Evolutionary conservation across 2,797 vertebrate species (phyloP).

Genomic region (Dendrocincla tyrannina): DNA sequence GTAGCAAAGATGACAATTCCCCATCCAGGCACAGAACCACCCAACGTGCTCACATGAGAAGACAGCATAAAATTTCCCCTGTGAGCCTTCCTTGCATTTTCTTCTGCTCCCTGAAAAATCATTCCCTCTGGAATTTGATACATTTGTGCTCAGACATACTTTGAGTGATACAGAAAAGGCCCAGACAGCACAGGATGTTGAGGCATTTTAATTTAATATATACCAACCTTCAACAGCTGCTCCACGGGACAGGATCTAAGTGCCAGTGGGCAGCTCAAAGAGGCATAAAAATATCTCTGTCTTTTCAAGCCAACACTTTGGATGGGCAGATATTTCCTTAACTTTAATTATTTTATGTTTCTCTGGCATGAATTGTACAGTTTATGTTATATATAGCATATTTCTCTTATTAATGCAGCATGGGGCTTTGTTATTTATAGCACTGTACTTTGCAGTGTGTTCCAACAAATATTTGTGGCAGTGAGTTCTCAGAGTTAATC

Average conservation of each 20-base stretch:
- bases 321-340: background rate
- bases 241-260: background rate
- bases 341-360: background rate
- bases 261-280: accelerated
- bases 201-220: background rate
- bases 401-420: background rate
- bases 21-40: background rate
- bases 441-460: background rate
- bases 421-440: background rate
- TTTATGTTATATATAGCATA: background rate
- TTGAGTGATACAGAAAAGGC: background rate
- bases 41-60: background rate
- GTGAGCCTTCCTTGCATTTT: background rate
- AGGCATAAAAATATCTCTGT: background rate
- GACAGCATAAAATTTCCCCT: background rate
- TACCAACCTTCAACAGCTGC: background rate
- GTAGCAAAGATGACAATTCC: background rate
- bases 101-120: too few relatives aligned
- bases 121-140: background rate
- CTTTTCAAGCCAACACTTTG: background rate
- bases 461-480: slow-evolving; percentile 17
- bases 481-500: background rate
- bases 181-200: background rate
- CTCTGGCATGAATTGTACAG: background rate
- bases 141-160: background rate